phyloP scores from a whole-genome alignment of 2,113 vertebrate genomes.

The Melanerpes aurifrons region DNA sequence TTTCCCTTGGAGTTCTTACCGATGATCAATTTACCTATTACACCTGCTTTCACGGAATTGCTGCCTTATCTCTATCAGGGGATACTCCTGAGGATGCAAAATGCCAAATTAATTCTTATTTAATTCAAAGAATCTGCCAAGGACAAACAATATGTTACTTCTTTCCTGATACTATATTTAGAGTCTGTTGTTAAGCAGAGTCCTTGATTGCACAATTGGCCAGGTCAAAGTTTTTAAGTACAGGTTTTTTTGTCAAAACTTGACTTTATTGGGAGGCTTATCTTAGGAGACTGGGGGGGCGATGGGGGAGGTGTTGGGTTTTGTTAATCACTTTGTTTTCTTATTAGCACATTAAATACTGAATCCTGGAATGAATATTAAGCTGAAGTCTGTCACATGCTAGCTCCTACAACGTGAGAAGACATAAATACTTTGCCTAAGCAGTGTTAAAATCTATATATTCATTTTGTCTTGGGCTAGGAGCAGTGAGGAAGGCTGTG shows the following conservation, averaged over 20 bases:
- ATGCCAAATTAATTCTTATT: neutral
- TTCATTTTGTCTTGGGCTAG: neutral
- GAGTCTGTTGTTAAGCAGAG: neutral
- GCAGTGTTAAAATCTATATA: neutral
- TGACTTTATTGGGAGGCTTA: neutral
- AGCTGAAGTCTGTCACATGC: neutral
- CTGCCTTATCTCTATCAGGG: neutral
- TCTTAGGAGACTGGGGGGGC: neutral
- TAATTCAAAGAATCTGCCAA: constrained; percentile 1
- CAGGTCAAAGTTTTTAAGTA: neutral
- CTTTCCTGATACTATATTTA: neutral
- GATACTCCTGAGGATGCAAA: neutral
- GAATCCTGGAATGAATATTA: neutral
- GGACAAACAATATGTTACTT: neutral
- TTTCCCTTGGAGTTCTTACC: neutral
- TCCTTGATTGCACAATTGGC: neutral
- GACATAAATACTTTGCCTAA: neutral
- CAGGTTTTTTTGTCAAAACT: constrained; percentile 25
- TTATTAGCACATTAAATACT: neutral
- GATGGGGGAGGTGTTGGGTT: no score
- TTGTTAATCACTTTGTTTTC: neutral
- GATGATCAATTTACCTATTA: neutral
- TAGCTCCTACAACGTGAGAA: neutral
- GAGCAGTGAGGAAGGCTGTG: neutral
- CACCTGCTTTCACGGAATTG: neutral